phyloP scores from a whole-genome alignment of 2,113 vertebrate genomes.

The Podilymbus podiceps region DNA sequence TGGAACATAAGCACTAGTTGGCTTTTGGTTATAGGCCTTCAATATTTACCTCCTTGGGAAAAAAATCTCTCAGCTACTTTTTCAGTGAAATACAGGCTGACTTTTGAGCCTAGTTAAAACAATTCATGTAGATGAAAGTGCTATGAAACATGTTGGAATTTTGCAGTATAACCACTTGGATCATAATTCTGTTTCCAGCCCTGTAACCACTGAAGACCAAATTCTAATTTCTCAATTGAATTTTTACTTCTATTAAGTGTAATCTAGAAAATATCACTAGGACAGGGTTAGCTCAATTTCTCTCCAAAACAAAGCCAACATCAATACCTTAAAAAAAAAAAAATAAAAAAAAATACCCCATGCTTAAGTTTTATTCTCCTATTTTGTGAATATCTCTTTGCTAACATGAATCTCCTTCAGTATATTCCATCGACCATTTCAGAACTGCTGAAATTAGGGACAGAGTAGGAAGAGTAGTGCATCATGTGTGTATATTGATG shows the following conservation, averaged over 20 bases:
- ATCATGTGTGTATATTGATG: not conserved
- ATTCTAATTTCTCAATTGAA: not conserved
- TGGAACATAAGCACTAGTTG: not conserved
- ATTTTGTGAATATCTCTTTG: not conserved
- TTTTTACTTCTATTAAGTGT: not conserved
- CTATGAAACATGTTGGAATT: not conserved
- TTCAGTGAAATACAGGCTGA: not conserved
- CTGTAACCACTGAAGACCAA: not conserved
- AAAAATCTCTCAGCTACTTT: not conserved
- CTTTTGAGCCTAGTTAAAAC: not conserved
- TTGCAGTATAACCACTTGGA: not conserved
- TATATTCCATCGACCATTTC: not conserved
- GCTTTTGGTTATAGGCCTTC: not conserved
- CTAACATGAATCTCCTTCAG: not conserved
- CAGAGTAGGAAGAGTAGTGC: not conserved
- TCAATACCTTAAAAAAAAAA: not conserved
- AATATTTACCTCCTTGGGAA: not conserved
- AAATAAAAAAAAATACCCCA: accelerated
- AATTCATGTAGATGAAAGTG: not conserved
- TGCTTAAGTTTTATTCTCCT: not conserved
- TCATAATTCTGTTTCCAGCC: not conserved
- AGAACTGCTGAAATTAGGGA: not conserved
- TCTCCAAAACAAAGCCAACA: not conserved
- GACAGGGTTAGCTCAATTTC: not conserved
- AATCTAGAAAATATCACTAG: not conserved